Evolutionary conservation across 2,797 vertebrate species (phyloP).

Genomic region (Danio albolineatus): DNA sequence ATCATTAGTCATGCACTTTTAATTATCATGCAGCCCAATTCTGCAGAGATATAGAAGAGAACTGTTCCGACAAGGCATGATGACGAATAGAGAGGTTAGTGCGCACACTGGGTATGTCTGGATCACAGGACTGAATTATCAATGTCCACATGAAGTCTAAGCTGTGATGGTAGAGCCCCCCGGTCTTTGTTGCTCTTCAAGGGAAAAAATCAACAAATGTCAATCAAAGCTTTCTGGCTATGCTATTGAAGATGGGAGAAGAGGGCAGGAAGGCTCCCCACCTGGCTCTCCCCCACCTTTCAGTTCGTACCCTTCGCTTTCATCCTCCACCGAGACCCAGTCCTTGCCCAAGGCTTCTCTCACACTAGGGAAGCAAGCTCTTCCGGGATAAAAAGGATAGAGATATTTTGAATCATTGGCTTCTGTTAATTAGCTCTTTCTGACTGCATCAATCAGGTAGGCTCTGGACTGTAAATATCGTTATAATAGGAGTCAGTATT

Average conservation of each 20-base stretch:
- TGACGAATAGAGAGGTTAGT: not conserved
- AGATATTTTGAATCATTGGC: slow-evolving; percentile 55
- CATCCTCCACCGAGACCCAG: slow-evolving; percentile 59
- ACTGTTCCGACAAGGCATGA: slow-evolving; percentile 1
- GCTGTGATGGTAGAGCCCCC: slow-evolving; percentile 60
- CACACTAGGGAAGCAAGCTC: slow-evolving; percentile 53
- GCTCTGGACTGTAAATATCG: slow-evolving; percentile 38
- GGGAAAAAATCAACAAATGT: slow-evolving; percentile 72
- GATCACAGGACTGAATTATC: slow-evolving; percentile 37
- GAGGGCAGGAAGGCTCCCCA: slow-evolving; percentile 40
- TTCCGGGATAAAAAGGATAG: slow-evolving; percentile 62
- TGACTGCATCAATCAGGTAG: slow-evolving; percentile 50
- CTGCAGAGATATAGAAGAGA: not conserved
- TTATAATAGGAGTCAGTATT: slow-evolving; percentile 22
- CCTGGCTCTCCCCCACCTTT: slow-evolving; percentile 60
- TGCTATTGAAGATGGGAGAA: slow-evolving; percentile 47
- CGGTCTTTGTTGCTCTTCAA: slow-evolving; percentile 63
- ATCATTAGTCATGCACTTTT: slow-evolving; percentile 29
- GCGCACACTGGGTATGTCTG: slow-evolving; percentile 33
- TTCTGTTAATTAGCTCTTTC: slow-evolving; percentile 63
- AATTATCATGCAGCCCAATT: slow-evolving; percentile 1
- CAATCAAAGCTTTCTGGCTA: slow-evolving; percentile 69
- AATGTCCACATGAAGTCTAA: slow-evolving; percentile 14
- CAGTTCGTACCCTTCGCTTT: slow-evolving; percentile 60
- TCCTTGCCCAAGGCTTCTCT: slow-evolving; percentile 62